Percentiles rank a stretch among this genome's conserved stretches.
Evolutionary conservation across 2,888 invertebrate species (phyloP).

Genomic region (Drosophila pegasa): DNA sequence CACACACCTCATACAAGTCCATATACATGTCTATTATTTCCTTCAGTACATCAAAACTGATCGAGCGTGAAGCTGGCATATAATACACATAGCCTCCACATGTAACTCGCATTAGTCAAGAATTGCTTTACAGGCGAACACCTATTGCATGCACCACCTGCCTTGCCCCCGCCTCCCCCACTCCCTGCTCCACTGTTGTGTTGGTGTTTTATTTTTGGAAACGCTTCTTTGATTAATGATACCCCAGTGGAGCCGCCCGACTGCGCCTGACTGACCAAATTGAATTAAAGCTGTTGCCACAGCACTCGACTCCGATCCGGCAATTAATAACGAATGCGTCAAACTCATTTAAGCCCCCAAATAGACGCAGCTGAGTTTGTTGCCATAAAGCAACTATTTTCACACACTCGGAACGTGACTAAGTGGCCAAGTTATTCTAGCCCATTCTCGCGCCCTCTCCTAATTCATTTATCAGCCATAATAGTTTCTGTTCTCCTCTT

Average conservation of each 20-base stretch:
- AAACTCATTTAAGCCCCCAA: constrained; percentile 55
- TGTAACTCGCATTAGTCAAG: background rate
- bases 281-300: constrained; percentile 58
- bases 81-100: background rate
- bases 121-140: background rate
- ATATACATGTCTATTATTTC: background rate
- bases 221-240: constrained; percentile 66
- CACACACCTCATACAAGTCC: background rate
- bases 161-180: background rate
- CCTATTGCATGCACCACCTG: background rate
- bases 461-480: constrained; percentile 6
- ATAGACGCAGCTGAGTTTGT: constrained; percentile 51
- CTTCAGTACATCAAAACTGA: background rate
- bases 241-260: constrained; percentile 34
- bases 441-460: constrained; percentile 1
- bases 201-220: constrained; percentile 40
- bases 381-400: constrained; percentile 1
- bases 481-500: constrained; percentile 15
- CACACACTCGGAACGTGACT: constrained; percentile 59
- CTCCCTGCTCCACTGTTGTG: constrained; percentile 13
- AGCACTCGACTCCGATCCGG: constrained; percentile 40
- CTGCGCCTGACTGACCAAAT: constrained; percentile 67
- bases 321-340: constrained; percentile 73
- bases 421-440: constrained; percentile 62
- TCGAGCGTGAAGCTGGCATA: background rate